These are phyloP conservation scores for Darwinula stevensoni DNA, from an alignment of 2,888 invertebrate genomes.

Conservation along the genomic window DNA sequence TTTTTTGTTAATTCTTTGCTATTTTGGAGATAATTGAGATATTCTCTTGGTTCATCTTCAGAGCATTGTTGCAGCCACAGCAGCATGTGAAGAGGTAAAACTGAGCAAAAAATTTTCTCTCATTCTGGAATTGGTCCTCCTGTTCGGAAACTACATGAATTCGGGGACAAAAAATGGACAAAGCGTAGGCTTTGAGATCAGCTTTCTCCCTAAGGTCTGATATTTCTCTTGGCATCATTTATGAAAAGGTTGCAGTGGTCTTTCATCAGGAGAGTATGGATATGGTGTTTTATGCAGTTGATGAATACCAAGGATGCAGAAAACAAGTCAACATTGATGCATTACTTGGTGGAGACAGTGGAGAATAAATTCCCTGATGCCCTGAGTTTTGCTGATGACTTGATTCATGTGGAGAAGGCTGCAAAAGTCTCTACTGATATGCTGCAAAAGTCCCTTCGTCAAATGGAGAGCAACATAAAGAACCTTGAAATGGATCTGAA, in stretches of 20 bases:
- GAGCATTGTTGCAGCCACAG: conserved; percentile 78
- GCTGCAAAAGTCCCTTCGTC: conserved; percentile 23
- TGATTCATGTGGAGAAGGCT: conserved; percentile 52
- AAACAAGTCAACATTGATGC: conserved; percentile 68
- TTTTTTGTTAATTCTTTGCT: no score
- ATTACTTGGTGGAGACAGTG: conserved; percentile 62
- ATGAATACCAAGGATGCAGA: conserved; percentile 73
- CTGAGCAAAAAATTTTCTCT: conserved; percentile 63
- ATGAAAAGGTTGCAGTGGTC: no score
- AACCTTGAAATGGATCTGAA: conserved; percentile 69
- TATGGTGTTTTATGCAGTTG: conserved; percentile 22
- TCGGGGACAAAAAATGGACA: conserved; percentile 74
- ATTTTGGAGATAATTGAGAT: conserved; percentile 8
- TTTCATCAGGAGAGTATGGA: not conserved
- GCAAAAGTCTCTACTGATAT: conserved; percentile 19
- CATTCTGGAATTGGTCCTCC: conserved; percentile 56
- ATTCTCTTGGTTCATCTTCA: conserved; percentile 17
- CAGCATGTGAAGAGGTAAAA: conserved; percentile 78
- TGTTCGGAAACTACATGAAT: conserved; percentile 91
- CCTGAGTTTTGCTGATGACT: conserved; percentile 50
- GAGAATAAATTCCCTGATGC: conserved; percentile 66
- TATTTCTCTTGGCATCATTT: not conserved
- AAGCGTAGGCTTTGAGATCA: conserved; percentile 87
- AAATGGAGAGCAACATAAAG: conserved; percentile 60
- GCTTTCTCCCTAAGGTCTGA: conserved; percentile 61